A percentile compares a stretch with the other conserved stretches of the same genome.
phyloP scores from a whole-genome alignment of 2,113 vertebrate species.

The Pardalotus punctatus region DNA sequence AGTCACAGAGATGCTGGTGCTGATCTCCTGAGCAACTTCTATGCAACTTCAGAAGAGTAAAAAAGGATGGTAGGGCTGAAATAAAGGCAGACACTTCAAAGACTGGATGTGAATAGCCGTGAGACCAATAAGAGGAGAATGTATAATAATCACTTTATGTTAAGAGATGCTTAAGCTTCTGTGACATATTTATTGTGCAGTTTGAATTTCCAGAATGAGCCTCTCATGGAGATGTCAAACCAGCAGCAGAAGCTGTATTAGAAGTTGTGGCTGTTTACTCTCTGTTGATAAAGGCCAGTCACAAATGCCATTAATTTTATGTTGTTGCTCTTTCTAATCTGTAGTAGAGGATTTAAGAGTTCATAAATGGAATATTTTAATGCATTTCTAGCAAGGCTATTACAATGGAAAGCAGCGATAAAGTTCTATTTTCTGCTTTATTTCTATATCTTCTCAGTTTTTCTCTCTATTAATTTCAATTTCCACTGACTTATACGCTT shows the following conservation, averaged over 20 bases:
- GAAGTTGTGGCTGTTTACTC: not conserved
- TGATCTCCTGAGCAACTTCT: not conserved
- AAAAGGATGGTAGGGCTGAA: not conserved
- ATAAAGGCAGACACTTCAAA: constrained; percentile 41
- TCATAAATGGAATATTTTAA: not conserved
- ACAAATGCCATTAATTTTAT: not conserved
- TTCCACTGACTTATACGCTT: not conserved
- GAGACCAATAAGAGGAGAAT: not conserved
- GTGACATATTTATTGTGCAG: not conserved
- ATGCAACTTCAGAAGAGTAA: not conserved
- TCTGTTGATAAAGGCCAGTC: not conserved
- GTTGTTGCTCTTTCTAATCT: not conserved
- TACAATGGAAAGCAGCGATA: not conserved
- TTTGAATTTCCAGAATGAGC: not conserved
- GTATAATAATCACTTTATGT: not conserved
- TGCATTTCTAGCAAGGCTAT: not conserved
- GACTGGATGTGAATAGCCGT: not conserved
- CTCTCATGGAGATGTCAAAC: not conserved
- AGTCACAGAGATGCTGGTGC: not conserved
- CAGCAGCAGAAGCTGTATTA: not conserved
- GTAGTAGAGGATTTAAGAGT: not conserved
- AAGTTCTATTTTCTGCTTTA: not conserved
- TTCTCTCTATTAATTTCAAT: not conserved
- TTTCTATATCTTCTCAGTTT: not conserved
- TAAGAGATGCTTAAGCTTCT: not conserved